These are phyloP conservation scores for Serilophus lunatus DNA, from an alignment of 2,113 vertebrate genomes.

Conservation along the genomic window DNA sequence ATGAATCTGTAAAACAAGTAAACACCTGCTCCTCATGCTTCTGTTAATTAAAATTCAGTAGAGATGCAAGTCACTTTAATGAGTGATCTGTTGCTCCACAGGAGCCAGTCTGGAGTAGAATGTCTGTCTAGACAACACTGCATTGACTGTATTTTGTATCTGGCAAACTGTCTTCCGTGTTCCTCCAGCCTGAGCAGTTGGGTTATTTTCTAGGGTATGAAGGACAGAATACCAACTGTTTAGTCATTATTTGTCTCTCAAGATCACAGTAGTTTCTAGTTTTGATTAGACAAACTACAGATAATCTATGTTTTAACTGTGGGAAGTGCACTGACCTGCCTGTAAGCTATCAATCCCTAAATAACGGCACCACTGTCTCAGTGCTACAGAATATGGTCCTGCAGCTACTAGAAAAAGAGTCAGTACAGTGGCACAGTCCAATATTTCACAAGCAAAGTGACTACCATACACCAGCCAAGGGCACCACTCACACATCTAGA, in stretches of 20 bases:
- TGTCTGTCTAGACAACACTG: accelerated
- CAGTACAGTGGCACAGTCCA: background rate
- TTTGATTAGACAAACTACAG: background rate
- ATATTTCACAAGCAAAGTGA: background rate
- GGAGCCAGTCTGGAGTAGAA: background rate
- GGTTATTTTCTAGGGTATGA: background rate
- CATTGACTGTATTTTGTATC: background rate
- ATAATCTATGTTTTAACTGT: background rate
- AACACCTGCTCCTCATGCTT: slow-evolving; percentile 13
- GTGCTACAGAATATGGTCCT: accelerated
- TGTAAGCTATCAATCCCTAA: background rate
- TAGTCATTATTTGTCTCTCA: background rate
- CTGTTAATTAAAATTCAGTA: slow-evolving; percentile 35
- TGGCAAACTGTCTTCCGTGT: background rate
- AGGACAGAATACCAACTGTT: background rate
- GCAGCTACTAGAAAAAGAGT: background rate
- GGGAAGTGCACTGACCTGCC: background rate
- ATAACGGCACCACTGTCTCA: background rate
- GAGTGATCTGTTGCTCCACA: background rate
- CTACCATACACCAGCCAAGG: background rate
- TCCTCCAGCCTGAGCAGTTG: background rate
- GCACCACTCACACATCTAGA: background rate
- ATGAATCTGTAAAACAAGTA: slow-evolving; percentile 13
- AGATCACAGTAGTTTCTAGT: background rate
- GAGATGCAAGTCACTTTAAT: background rate